phyloP scores from a whole-genome alignment of 2,113 vertebrate genomes.

The Sphyrna mokarran region DNA sequence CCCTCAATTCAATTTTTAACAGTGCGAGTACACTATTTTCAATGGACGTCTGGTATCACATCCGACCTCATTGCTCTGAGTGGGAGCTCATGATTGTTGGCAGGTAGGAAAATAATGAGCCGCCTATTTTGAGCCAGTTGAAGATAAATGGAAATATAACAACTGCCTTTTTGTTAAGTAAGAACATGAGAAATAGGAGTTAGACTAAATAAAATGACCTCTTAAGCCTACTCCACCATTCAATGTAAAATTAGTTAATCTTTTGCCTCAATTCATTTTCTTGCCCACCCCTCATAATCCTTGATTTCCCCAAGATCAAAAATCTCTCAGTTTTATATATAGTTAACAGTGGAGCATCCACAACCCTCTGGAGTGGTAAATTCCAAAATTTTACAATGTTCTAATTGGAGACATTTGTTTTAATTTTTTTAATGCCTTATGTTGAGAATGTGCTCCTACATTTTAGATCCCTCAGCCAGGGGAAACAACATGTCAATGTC shows the following conservation, averaged over 20 bases:
- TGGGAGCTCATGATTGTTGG: slow-evolving; percentile 96
- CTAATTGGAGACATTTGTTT: not conserved
- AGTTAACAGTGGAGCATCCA: not conserved
- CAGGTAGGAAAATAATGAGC: slow-evolving; percentile 56
- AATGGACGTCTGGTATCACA: slow-evolving; percentile 84
- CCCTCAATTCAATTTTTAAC: slow-evolving; percentile 97
- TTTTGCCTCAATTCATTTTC: too few species aligned
- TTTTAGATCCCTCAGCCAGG: not conserved
- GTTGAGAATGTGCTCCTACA: not conserved
- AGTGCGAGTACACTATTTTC: slow-evolving; percentile 95
- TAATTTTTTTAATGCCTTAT: not conserved
- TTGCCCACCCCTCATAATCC: too few species aligned
- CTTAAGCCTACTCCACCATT: not conserved
- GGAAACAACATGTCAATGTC: not conserved
- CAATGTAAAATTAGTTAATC: too few species aligned
- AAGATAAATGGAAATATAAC: not conserved
- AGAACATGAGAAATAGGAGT: not conserved
- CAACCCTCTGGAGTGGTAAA: not conserved
- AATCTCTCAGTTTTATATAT: too few species aligned
- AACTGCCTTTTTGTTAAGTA: not conserved
- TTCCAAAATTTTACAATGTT: not conserved
- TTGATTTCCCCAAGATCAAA: too few species aligned
- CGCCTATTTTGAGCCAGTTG: not conserved
- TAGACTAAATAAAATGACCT: not conserved
- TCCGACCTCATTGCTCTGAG: slow-evolving; percentile 69